phyloP scores from a whole-genome alignment of 1,140 invertebrate genomes.

The Drusus annulatus region DNA sequence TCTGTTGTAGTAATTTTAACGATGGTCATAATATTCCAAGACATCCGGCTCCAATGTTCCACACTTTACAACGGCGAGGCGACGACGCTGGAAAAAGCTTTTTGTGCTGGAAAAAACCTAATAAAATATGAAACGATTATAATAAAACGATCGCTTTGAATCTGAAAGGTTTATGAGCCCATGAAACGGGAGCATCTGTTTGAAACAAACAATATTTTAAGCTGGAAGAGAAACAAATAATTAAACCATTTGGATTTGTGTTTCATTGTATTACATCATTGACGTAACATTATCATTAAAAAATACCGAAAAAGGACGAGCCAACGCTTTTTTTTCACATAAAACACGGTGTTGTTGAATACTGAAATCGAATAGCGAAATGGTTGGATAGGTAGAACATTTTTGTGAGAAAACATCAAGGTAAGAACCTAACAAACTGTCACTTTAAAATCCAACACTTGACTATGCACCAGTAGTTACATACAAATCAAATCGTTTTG shows the following conservation, averaged over 20 bases:
- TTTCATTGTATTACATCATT: not conserved
- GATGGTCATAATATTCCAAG: not conserved
- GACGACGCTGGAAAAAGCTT: slow-evolving; percentile 42
- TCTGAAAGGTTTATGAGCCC: slow-evolving; percentile 51
- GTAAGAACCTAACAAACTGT: too few relatives aligned
- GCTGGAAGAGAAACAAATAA: slow-evolving; percentile 39
- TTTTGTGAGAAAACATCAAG: too few relatives aligned
- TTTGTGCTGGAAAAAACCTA: slow-evolving; percentile 48
- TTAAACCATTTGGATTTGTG: not conserved
- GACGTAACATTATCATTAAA: too few relatives aligned
- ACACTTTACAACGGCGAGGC: slow-evolving; percentile 41
- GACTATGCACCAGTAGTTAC: too few relatives aligned
- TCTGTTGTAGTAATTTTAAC: not conserved
- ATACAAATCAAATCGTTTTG: too few relatives aligned
- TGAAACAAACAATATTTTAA: slow-evolving; percentile 50
- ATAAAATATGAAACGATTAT: slow-evolving; percentile 49
- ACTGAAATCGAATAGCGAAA: too few relatives aligned
- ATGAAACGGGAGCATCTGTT: slow-evolving; percentile 41
- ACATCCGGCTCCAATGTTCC: slow-evolving; percentile 38
- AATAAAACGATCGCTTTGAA: slow-evolving; percentile 52
- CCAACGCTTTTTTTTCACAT: too few relatives aligned
- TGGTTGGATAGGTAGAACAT: too few relatives aligned
- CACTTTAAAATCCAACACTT: too few relatives aligned
- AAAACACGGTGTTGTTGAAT: too few relatives aligned
- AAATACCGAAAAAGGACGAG: too few relatives aligned